Conservation (phyloP, 2,888 invertebrate species). For the Siphlonurus alternatus region DNA sequence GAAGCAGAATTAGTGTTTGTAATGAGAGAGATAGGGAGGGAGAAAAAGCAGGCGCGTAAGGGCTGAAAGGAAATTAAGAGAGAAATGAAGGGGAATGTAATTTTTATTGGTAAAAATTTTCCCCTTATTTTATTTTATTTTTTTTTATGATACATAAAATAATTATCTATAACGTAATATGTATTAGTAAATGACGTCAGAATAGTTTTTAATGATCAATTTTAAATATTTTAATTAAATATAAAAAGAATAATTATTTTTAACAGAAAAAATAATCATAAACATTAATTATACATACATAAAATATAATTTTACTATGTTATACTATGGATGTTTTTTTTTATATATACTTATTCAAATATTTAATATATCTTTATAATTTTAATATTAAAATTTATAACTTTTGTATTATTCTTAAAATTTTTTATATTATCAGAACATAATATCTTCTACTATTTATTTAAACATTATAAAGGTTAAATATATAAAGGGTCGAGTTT, state of each 20-base stretch:
- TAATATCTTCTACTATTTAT: no score
- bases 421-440: no score
- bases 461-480: no score
- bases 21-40: background rate
- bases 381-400: no score
- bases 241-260: background rate
- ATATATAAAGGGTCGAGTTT: no score
- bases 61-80: slow-evolving; percentile 1
- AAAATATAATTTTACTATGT: no score
- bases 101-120: background rate
- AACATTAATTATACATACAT: background rate
- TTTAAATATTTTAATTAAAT: background rate
- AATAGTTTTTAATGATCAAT: background rate
- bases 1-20: background rate
- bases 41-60: background rate
- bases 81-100: background rate
- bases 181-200: background rate
- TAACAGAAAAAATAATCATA: background rate
- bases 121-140: background rate
- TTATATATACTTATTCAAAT: no score
- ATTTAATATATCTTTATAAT: no score
- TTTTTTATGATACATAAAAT: background rate
- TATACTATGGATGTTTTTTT: no score
- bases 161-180: background rate
- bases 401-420: no score